phyloP scores from a whole-genome alignment of 2,113 vertebrate species.

The Ptilonorhynchus violaceus region DNA sequence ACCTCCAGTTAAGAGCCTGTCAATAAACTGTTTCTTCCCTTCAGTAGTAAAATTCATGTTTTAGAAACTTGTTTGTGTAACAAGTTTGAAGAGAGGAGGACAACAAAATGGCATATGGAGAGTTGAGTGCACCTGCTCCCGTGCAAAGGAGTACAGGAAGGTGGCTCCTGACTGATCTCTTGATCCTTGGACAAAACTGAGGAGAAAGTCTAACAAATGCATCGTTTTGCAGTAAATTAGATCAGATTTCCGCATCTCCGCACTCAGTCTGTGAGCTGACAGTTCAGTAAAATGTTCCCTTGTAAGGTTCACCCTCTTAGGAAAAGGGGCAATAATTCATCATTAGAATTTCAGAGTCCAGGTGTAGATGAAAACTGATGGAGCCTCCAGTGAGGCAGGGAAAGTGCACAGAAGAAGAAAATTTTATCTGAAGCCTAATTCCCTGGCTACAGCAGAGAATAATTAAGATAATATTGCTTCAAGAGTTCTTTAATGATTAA shows the following conservation, averaged over 20 bases:
- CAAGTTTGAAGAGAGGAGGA: not conserved
- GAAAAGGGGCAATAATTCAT: constrained; percentile 94
- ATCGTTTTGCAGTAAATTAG: constrained; percentile 85
- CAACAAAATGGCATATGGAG: not conserved
- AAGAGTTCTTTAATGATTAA: constrained; percentile 95
- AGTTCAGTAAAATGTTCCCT: constrained; percentile 84
- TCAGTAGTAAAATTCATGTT: not conserved
- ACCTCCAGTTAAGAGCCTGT: not conserved
- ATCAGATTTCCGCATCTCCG: constrained; percentile 80
- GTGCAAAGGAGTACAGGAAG: not conserved
- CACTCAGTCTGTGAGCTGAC: constrained; percentile 83
- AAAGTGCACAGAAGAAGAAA: constrained; percentile 85
- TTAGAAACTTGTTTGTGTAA: not conserved
- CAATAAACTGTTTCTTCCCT: not conserved
- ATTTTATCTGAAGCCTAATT: constrained; percentile 96
- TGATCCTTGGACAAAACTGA: constrained; percentile 69
- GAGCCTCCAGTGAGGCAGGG: constrained; percentile 87
- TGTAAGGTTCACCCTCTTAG: constrained; percentile 84
- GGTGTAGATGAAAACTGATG: constrained; percentile 97
- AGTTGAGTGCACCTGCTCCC: not conserved
- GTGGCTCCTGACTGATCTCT: constrained; percentile 62
- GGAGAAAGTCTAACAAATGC: constrained; percentile 76
- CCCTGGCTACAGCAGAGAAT: constrained; percentile 88
- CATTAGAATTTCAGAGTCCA: constrained; percentile 98
- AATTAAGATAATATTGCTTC: constrained; percentile 97